phyloP scores from a whole-genome alignment of 35 echinoderm and acorn worm genomes.

The Lytechinus variegatus region DNA sequence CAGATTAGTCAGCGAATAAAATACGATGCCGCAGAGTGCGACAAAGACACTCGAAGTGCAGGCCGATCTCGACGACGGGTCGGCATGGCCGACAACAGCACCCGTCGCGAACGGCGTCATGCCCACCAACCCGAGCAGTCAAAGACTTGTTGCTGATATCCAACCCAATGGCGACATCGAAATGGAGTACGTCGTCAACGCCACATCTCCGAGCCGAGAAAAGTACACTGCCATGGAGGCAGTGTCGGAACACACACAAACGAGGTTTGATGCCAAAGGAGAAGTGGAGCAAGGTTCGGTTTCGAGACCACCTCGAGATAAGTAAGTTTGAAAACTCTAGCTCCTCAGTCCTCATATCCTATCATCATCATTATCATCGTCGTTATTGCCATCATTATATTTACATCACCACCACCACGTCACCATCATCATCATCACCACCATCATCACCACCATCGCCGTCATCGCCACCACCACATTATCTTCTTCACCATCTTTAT shows the following conservation, averaged over 20 bases:
- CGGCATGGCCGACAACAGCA: conserved; percentile 14
- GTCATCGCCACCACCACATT: too few relatives aligned
- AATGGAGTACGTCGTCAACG: neutral
- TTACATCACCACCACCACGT: too few relatives aligned
- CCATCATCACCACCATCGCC: too few relatives aligned
- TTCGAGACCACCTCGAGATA: conserved; percentile 13
- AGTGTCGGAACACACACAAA: neutral
- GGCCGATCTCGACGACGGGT: conserved; percentile 23
- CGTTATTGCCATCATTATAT: too few relatives aligned
- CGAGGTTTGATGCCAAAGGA: neutral
- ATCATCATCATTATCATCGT: neutral
- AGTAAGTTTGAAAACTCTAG: neutral
- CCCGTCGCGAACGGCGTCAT: neutral
- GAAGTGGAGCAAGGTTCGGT: neutral
- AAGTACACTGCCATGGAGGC: conserved; percentile 40
- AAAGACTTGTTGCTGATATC: neutral
- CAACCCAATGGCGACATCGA: neutral
- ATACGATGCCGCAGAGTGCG: conserved; percentile 15
- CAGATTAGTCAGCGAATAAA: neutral
- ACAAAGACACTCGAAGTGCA: conserved; percentile 6
- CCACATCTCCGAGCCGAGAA: neutral
- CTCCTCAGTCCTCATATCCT: neutral
- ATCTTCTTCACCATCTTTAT: too few relatives aligned
- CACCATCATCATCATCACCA: too few relatives aligned
- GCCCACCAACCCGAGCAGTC: neutral